Percentiles rank a stretch among this genome's conserved stretches.
phyloP scores from a whole-genome alignment of 2,113 vertebrate species.

The Etheostoma spectabile region DNA sequence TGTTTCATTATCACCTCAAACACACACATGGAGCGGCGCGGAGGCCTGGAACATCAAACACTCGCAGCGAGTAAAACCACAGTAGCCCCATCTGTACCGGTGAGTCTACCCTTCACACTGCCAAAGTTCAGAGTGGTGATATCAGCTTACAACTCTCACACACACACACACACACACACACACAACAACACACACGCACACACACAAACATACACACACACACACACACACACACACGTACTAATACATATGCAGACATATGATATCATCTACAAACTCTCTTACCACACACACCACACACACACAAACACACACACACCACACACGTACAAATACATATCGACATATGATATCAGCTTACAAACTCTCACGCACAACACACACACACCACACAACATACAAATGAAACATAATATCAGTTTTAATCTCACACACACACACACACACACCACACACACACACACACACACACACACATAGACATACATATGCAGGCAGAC shows the following conservation, averaged over 20 bases:
- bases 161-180: conserved; percentile 34
- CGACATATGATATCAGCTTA: too few species aligned
- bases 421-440: too few species aligned
- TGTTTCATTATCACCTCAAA: conserved; percentile 73
- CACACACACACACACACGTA: background rate
- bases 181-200: conserved; percentile 23
- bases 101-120: conserved; percentile 62
- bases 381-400: too few species aligned
- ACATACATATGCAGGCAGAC: too few species aligned
- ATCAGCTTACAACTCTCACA: conserved; percentile 57
- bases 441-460: too few species aligned
- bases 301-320: too few species aligned
- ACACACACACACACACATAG: too few species aligned
- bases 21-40: conserved; percentile 26
- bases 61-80: conserved; percentile 68
- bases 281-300: too few species aligned
- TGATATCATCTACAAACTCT: conserved; percentile 48
- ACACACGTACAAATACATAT: too few species aligned
- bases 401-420: too few species aligned
- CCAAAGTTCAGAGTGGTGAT: conserved; percentile 64
- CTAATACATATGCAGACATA: too few species aligned
- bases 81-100: conserved; percentile 72
- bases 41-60: conserved; percentile 67
- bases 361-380: too few species aligned
- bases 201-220: conserved; percentile 35